A percentile compares a stretch with the other conserved stretches of the same genome.
phyloP scores from a whole-genome alignment of 1,140 invertebrate species.

The Glomeris maerens region DNA sequence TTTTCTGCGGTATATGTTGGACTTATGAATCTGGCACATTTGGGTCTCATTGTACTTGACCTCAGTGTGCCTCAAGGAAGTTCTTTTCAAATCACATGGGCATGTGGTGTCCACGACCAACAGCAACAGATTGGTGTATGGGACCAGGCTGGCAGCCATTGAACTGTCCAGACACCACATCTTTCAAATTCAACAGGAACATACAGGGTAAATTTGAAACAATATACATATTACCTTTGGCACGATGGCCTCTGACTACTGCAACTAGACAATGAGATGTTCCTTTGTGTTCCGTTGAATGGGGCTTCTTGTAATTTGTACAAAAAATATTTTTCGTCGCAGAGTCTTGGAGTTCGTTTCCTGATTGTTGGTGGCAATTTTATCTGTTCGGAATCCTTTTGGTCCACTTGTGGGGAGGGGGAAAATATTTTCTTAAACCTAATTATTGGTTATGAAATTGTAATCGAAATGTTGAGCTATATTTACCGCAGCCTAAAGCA shows the following conservation, averaged over 20 bases:
- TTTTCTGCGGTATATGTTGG: background rate
- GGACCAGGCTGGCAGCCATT: background rate
- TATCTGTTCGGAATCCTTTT: background rate
- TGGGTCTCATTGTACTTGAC: background rate
- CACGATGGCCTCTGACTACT: background rate
- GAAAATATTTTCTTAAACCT: background rate
- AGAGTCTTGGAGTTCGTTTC: background rate
- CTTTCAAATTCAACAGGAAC: background rate
- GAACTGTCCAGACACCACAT: background rate
- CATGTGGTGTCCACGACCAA: background rate
- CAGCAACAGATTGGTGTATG: conserved; percentile 1
- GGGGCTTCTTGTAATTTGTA: background rate
- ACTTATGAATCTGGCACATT: background rate
- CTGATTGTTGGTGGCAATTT: background rate
- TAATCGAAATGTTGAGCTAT: background rate
- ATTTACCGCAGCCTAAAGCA: background rate
- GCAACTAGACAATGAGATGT: background rate
- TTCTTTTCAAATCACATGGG: background rate
- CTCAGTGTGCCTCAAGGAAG: background rate
- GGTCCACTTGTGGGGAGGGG: background rate
- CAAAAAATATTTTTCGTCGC: background rate
- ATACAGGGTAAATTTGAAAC: background rate
- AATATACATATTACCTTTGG: background rate
- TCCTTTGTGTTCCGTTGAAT: background rate
- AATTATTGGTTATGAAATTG: background rate